Conservation (phyloP, 2,888 invertebrate species). For the Harpalus rubripes region DNA sequence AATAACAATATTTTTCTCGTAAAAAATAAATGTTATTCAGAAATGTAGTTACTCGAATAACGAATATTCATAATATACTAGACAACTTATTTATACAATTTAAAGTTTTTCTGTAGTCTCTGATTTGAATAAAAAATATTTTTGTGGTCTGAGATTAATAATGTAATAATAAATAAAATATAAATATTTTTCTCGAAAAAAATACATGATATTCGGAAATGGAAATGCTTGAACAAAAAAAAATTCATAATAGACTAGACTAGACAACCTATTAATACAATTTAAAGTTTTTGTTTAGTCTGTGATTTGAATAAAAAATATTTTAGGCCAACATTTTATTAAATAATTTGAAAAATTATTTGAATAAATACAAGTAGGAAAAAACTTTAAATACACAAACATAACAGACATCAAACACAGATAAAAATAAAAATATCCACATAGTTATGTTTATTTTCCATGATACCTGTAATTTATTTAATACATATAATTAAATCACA, state of each 20-base stretch:
- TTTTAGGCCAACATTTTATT: neutral
- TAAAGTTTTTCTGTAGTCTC: too few species aligned
- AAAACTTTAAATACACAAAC: neutral
- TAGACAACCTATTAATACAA: neutral
- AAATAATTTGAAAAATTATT: neutral
- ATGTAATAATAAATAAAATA: too few species aligned
- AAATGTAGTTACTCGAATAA: too few species aligned
- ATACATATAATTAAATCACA: neutral
- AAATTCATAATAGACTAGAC: neutral
- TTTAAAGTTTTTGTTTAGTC: neutral
- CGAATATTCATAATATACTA: too few species aligned
- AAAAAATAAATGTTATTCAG: too few species aligned
- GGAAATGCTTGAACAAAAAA: neutral
- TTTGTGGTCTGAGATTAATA: too few species aligned
- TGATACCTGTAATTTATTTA: constrained; percentile 8
- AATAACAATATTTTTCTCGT: too few species aligned
- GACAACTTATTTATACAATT: too few species aligned
- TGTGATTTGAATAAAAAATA: neutral
- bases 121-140: too few species aligned
- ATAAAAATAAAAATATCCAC: neutral
- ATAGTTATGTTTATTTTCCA: constrained; percentile 8
- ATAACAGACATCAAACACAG: constrained; percentile 9
- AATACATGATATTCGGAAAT: too few species aligned
- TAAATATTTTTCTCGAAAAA: too few species aligned
- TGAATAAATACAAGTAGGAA: neutral